phyloP scores from a whole-genome alignment of 2,888 invertebrate genomes.

The Germaria angustata region DNA sequence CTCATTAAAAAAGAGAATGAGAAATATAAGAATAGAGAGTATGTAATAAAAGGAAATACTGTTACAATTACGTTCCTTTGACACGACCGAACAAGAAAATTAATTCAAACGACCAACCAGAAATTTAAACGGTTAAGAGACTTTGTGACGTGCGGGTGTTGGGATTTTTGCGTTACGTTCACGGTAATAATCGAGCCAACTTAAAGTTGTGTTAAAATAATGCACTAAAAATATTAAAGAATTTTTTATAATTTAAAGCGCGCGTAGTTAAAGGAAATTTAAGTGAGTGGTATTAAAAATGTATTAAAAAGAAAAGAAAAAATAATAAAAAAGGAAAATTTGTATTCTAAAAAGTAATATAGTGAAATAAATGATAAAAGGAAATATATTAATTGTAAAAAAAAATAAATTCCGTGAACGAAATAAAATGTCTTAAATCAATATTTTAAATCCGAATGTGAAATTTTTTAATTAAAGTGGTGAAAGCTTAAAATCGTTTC shows the following conservation, averaged over 20 bases:
- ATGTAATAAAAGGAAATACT: constrained; percentile 51
- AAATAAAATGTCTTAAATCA: not conserved
- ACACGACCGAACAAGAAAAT: constrained; percentile 20
- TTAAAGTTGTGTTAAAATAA: constrained; percentile 31
- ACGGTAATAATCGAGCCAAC: constrained; percentile 55
- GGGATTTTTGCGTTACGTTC: constrained; percentile 70
- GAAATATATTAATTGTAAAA: not conserved
- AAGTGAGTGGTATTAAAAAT: no score
- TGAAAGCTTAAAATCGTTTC: constrained; percentile 18
- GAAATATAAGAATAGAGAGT: constrained; percentile 25
- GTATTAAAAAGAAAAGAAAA: not conserved
- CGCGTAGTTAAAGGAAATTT: constrained; percentile 46
- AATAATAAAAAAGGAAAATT: not conserved
- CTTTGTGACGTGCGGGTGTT: constrained; percentile 77
- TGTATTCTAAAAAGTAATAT: not conserved
- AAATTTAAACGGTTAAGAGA: constrained; percentile 77
- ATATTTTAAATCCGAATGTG: constrained; percentile 1
- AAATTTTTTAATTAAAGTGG: constrained; percentile 22
- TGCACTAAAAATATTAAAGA: constrained; percentile 33
- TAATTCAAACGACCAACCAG: constrained; percentile 27
- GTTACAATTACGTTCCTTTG: constrained; percentile 49
- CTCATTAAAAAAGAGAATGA: not conserved
- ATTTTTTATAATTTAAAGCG: constrained; percentile 44
- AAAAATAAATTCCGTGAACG: not conserved
- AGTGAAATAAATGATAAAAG: not conserved